Evolutionary conservation across 2,113 vertebrate genomes (phyloP), one percentile per base, ranked within the genome.

Genomic region (Leucoraja erinaceus): DNA sequence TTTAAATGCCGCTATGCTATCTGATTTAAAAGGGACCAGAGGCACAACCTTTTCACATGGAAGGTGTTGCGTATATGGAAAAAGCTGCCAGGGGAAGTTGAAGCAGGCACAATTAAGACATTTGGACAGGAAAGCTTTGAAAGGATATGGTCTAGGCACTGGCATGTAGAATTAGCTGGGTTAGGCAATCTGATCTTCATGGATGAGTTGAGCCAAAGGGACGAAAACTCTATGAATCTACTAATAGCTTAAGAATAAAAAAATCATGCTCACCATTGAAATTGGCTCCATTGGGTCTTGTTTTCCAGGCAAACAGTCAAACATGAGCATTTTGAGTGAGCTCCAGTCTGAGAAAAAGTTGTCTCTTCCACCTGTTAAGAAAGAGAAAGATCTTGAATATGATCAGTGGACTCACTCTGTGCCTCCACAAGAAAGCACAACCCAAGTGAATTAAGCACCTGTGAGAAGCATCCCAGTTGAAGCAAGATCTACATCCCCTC

Each of bases 271-370:
- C 95, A 99, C 98, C 98, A 96, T 96, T 28, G 97, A 95, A 94
- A 97, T 93, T 90, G 97, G 96, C 93, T 99, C 98, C 97, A 98
- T 98, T 94, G 95, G 95, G 96, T 99, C 97, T 96, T 98, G 96
- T 95, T 99, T 99, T 95, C 98, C 96, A 95, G 98, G 97, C 79
- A 97, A 96, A 93, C 97, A 98, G 94, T 99, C 98, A 97, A 97
- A 99, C 97, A 98, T 98, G 94, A 99, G 97, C 98, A 99, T 99
- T 97, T 97, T 98, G 97, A 91, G 20, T 4, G 10, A 74, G 38
- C 20, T 72, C 20, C 38, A 72, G 47, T 38, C 9, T 22, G 66
- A 72, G 90, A 20, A 91, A 72, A 68, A 72, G 33, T 47, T 54
- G 8, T 10, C 38, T 74, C 54, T 72, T 54, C 68, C 22, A n/a